Evolutionary conservation across 2,797 vertebrate species (phyloP).

Genomic region (Danio kyathit): DNA sequence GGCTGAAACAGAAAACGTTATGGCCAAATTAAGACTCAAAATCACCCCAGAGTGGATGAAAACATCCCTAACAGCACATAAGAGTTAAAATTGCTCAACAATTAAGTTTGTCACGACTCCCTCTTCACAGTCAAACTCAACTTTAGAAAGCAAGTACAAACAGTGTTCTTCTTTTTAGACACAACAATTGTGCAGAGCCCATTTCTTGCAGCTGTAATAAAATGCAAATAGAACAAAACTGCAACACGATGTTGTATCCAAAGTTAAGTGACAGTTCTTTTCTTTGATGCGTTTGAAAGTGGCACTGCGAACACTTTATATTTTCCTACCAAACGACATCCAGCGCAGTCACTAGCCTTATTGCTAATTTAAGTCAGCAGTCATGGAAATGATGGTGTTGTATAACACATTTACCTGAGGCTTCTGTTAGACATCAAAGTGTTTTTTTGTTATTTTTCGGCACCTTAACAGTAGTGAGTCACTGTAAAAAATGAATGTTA

Average conservation of each 20-base stretch:
- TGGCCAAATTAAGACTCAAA: no score
- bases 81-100: not conserved
- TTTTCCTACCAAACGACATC: constrained; percentile 8
- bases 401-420: constrained; percentile 46
- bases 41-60: no score
- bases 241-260: not conserved
- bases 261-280: constrained; percentile 25
- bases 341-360: constrained; percentile 21
- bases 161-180: constrained; percentile 36
- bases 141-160: constrained; percentile 40
- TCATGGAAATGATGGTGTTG: constrained; percentile 34
- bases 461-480: constrained; percentile 35
- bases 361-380: constrained; percentile 38
- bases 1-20: no score
- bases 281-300: constrained; percentile 18
- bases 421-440: constrained; percentile 34
- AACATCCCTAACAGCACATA: no score
- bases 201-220: constrained; percentile 32
- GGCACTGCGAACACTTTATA: constrained; percentile 9
- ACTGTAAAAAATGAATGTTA: constrained; percentile 29
- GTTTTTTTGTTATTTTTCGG: constrained; percentile 28
- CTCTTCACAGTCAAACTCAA: constrained; percentile 2
- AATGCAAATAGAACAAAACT: constrained; percentile 40
- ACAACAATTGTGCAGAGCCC: constrained; percentile 20
- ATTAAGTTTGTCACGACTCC: constrained; percentile 24